Evolutionary conservation across 2,113 vertebrate genomes (phyloP).

Genomic region (Geococcyx californianus): DNA sequence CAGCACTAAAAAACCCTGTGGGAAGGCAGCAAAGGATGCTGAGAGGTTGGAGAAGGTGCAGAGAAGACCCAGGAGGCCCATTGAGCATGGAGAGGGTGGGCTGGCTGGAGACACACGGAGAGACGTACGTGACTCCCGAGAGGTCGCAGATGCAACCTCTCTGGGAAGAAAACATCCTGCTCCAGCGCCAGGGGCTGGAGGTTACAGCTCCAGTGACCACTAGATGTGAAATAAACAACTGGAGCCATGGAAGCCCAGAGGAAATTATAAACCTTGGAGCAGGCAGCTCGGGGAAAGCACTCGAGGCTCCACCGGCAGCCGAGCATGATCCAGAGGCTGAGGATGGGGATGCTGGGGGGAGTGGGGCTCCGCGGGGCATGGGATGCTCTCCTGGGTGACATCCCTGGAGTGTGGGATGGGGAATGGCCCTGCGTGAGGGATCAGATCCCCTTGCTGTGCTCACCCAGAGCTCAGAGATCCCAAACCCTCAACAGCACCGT

Average conservation of each 20-base stretch:
- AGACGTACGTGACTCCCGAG: not conserved
- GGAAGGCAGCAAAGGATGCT: not conserved
- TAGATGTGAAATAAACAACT: not conserved
- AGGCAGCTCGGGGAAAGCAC: not conserved
- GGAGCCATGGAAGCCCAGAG: not conserved
- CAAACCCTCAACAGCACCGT: not conserved
- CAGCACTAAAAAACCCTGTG: rapidly evolving
- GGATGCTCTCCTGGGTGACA: not conserved
- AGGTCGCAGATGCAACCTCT: not conserved
- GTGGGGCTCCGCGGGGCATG: not conserved
- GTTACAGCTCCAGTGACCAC: not conserved
- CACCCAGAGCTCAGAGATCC: not conserved
- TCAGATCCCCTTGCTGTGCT: not conserved
- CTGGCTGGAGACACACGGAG: not conserved
- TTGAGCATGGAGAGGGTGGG: rapidly evolving
- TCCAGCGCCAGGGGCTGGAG: not conserved
- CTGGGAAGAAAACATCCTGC: not conserved
- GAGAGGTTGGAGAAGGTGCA: not conserved
- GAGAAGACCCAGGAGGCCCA: not conserved
- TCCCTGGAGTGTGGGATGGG: rapidly evolving
- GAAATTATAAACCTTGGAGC: not conserved
- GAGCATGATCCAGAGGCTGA: not conserved
- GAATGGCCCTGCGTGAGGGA: rapidly evolving
- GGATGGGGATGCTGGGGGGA: rapidly evolving
- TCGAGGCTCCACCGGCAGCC: not conserved